Base-by-base conservation (phyloP, 2,888 invertebrate species). In the Noctuana brunneofusca region DNA sequence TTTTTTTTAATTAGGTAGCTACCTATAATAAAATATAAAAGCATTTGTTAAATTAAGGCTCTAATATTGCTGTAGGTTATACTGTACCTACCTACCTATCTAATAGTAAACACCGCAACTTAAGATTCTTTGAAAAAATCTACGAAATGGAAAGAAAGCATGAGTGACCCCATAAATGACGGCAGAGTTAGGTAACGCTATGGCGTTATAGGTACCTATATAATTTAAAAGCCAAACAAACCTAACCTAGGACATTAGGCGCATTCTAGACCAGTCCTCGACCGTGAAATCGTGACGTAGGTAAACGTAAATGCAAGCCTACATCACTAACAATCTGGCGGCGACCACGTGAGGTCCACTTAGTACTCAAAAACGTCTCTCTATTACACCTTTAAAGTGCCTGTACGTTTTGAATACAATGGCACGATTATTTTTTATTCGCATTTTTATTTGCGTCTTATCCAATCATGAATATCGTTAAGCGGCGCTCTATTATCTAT, bases 391-490 rank as follows among this genome's bases (percentile, higher is more conserved):
- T 65, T 70, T 71, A 73, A 83, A 86, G 67, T 76, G 78, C 80
- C 78, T 83, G 82, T 88, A 79, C 65, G 78, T 72, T 87, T 88
- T 78, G 88, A 87, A 90, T 90, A 90, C 89, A 89, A 89, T 89
- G 71, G 79, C 68, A 65, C 75, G 70, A 82, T 83, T 75, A 81
- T 77, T 81, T 81, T 81, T 81, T 82, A 79, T 80, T 71, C 66
- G 72, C 68, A 65, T 24, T 78, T 81, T 81, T 81, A 83, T 70
- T 66, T 59, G 62, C 64, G 49, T 35, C 53, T 49, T 35, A 48
- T 55, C 58, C 35, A 63, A 16, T 46, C 59, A 43, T 52, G 63
- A 50, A 20, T 27, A 48, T 55, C 24, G 55, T 27, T 50, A 32
- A 1, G 46, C 41, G 49, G 18, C 50, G 55, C 20, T 14, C 38